These are phyloP conservation scores for Fragum whitleyi DNA, from an alignment of 2,888 invertebrate species.

Conservation along the genomic window DNA sequence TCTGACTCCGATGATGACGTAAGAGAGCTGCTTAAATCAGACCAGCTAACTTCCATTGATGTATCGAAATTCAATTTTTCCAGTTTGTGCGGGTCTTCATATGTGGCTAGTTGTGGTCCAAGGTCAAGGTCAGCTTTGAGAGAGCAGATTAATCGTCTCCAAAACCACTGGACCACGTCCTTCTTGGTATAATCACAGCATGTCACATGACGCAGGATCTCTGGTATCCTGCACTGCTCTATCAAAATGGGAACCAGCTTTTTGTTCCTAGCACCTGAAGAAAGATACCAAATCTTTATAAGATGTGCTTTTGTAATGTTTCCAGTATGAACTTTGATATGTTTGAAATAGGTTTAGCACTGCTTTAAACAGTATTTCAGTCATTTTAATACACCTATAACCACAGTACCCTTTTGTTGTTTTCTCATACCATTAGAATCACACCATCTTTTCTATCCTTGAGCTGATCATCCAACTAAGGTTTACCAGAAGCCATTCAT, in stretches of 20 bases:
- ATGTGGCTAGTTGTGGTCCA: neutral
- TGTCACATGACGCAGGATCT: constrained; percentile 76
- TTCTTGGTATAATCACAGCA: constrained; percentile 78
- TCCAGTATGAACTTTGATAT: too few relatives aligned
- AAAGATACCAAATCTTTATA: neutral
- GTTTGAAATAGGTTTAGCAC: too few relatives aligned
- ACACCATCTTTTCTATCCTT: too few relatives aligned
- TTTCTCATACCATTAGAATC: too few relatives aligned
- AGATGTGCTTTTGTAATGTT: neutral
- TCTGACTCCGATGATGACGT: constrained; percentile 17
- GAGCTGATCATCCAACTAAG: too few relatives aligned
- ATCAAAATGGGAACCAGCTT: constrained; percentile 81
- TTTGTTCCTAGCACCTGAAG: constrained; percentile 79
- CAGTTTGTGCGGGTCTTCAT: constrained; percentile 21
- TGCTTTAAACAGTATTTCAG: too few relatives aligned
- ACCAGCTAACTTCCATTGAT: constrained; percentile 38
- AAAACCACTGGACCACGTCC: constrained; percentile 87
- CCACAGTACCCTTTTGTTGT: too few relatives aligned
- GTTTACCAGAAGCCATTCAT: too few relatives aligned
- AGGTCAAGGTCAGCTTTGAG: constrained; percentile 90
- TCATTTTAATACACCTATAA: too few relatives aligned
- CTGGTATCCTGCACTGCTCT: constrained; percentile 71
- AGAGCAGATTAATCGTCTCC: constrained; percentile 93
- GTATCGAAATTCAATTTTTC: constrained; percentile 38
- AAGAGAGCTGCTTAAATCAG: constrained; percentile 21